Percentiles rank a stretch among this genome's conserved stretches.
Evolutionary conservation across 2,797 vertebrate genomes (phyloP).

Genomic region (Haliaeetus albicilla): DNA sequence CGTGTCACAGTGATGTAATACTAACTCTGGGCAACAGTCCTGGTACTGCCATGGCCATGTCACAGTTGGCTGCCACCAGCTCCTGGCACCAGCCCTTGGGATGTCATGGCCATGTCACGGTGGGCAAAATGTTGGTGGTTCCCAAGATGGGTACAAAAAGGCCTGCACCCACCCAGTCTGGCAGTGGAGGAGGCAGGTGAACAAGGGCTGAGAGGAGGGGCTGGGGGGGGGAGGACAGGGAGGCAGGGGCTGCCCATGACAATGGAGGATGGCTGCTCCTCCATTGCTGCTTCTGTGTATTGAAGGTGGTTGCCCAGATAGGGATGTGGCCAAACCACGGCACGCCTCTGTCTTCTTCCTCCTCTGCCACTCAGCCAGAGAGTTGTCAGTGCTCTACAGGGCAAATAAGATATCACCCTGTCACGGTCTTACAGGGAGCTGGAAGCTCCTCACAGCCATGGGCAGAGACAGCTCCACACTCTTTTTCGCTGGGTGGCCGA

Average conservation of each 20-base stretch:
- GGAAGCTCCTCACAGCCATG: background rate
- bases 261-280: background rate
- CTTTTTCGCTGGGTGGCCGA: background rate
- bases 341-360: background rate
- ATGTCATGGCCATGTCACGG: background rate
- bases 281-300: background rate
- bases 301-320: background rate
- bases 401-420: background rate
- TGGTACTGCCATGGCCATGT: background rate
- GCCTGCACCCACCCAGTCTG: background rate
- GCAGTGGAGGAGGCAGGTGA: background rate
- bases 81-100: background rate
- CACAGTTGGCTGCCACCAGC: background rate
- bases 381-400: background rate
- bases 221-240: background rate
- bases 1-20: background rate
- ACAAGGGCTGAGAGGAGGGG: background rate
- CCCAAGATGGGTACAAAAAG: background rate
- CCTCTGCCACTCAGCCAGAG: background rate
- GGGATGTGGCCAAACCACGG: rapidly evolving
- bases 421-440: background rate
- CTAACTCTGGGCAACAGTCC: background rate
- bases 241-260: background rate
- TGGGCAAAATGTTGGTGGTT: background rate
- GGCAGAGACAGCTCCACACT: background rate